phyloP scores from a whole-genome alignment of 2,113 vertebrate species.

The Hippocampus comes region DNA sequence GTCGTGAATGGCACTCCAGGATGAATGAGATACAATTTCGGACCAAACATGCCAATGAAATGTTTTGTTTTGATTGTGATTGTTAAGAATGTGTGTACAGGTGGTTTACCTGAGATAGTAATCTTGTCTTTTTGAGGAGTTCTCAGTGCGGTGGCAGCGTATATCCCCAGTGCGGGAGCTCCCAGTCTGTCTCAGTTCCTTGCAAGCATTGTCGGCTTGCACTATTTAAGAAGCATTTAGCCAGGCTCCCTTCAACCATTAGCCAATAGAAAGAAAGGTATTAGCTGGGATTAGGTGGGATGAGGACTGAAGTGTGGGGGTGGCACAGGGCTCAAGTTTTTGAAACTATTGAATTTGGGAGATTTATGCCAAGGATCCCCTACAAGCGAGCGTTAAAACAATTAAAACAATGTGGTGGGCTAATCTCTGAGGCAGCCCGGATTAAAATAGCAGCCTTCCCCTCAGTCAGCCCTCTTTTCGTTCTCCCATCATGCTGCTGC shows the following conservation, averaged over 20 bases:
- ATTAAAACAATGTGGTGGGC: constrained; percentile 78
- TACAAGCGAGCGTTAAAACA: constrained; percentile 75
- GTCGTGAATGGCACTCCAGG: neutral
- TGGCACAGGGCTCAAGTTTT: constrained; percentile 71
- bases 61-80: too few relatives aligned
- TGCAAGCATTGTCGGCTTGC: constrained; percentile 63
- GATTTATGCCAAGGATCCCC: constrained; percentile 74
- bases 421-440: constrained; percentile 75
- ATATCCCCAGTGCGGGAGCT: constrained; percentile 16
- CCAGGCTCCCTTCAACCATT: constrained; percentile 74
- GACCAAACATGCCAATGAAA: neutral
- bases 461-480: constrained; percentile 67
- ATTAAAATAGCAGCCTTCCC: constrained; percentile 78
- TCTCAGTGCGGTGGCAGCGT: constrained; percentile 21
- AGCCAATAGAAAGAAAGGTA: constrained; percentile 82
- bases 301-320: constrained; percentile 68
- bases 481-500: constrained; percentile 46
- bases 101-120: constrained; percentile 44
- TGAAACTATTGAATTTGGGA: constrained; percentile 81
- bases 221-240: constrained; percentile 79
- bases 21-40: neutral
- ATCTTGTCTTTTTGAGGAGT: constrained; percentile 7
- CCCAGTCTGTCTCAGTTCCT: constrained; percentile 33
- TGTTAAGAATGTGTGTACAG: neutral
- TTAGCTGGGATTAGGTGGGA: constrained; percentile 79